phyloP scores from a whole-genome alignment of 2,113 vertebrate genomes.

The Anguilla rostrata region DNA sequence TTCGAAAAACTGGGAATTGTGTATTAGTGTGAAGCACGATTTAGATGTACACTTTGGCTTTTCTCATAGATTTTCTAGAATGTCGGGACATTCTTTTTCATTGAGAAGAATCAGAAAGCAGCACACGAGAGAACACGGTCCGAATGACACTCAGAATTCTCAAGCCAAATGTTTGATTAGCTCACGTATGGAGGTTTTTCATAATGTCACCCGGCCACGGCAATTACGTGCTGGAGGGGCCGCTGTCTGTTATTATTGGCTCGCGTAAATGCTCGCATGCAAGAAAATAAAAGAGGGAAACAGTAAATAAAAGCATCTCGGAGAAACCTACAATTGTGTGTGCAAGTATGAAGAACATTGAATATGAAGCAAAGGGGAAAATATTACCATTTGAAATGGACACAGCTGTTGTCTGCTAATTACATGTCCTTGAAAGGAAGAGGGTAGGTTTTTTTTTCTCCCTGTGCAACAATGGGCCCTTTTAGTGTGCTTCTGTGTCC shows the following conservation, averaged over 20 bases:
- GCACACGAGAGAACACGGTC: constrained; percentile 6
- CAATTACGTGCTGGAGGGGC: constrained; percentile 58
- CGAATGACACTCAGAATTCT: constrained; percentile 14
- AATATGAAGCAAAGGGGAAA: constrained; percentile 60
- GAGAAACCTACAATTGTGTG: constrained; percentile 51
- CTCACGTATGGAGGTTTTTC: constrained; percentile 22
- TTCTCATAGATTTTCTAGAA: background rate
- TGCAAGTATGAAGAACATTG: constrained; percentile 59
- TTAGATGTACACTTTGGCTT: no score
- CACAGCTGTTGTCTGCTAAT: constrained; percentile 82
- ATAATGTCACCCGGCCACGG: constrained; percentile 38
- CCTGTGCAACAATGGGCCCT: constrained; percentile 68
- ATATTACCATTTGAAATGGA: constrained; percentile 75
- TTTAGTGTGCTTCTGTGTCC: constrained; percentile 69
- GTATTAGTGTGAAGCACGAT: no score
- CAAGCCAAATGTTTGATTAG: background rate
- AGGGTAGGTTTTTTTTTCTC: constrained; percentile 49
- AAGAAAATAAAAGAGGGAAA: constrained; percentile 56
- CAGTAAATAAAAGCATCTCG: constrained; percentile 57
- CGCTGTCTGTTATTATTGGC: constrained; percentile 39
- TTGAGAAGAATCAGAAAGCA: background rate
- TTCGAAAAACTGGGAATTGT: no score
- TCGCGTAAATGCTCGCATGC: constrained; percentile 61
- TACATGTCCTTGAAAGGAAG: constrained; percentile 77
- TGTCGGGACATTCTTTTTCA: background rate